A percentile compares a stretch with the other conserved stretches of the same genome.
Evolutionary conservation across 2,113 vertebrate species (phyloP).

Genomic region (Anser brachyrhynchus): DNA sequence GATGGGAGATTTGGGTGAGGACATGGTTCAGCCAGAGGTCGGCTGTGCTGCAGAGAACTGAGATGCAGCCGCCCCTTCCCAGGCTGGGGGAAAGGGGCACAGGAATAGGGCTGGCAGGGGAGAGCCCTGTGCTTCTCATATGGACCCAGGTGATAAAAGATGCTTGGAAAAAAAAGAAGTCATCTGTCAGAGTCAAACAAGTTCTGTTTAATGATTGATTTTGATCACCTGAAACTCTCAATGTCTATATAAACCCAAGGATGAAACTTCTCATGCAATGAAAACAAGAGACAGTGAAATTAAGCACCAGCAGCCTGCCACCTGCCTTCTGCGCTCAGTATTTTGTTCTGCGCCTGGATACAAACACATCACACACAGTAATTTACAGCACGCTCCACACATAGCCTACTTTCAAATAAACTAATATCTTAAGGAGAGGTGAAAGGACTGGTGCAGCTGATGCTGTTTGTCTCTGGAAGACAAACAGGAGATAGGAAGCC

Average conservation of each 20-base stretch:
- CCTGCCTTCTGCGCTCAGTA: neutral
- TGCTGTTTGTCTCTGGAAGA: neutral
- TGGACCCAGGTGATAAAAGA: neutral
- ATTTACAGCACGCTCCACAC: neutral
- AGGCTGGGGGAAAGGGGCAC: neutral
- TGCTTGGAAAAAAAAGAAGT: neutral
- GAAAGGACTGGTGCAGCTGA: neutral
- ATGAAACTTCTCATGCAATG: neutral
- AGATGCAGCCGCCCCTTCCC: neutral
- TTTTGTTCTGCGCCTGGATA: neutral
- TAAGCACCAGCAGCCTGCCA: constrained; percentile 11
- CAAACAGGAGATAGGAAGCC: neutral
- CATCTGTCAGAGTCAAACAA: neutral
- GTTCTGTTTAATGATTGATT: constrained; percentile 14
- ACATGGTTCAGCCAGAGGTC: neutral
- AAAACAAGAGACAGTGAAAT: constrained; percentile 34
- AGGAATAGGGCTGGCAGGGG: neutral
- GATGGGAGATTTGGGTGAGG: neutral
- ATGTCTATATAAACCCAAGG: neutral
- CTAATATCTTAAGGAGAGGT: neutral
- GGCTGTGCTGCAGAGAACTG: neutral
- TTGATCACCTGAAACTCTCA: neutral
- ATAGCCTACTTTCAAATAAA: neutral
- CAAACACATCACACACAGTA: neutral
- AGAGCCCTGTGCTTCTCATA: neutral